phyloP scores from a whole-genome alignment of 2,888 invertebrate genomes.

The Drosophila villosipedis region DNA sequence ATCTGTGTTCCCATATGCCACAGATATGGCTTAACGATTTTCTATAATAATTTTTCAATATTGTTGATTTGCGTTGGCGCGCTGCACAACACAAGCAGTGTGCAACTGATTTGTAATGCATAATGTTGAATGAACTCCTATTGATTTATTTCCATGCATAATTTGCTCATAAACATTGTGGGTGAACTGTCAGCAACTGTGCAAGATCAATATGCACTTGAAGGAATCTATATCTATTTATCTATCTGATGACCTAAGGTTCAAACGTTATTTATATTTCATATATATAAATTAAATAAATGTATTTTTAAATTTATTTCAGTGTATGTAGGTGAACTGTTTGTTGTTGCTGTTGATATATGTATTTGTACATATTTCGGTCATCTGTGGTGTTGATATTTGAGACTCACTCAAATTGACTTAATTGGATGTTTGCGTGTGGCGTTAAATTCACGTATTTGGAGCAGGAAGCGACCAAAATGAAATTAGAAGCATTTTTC shows the following conservation, averaged over 20 bases:
- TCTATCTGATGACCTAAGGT: not conserved
- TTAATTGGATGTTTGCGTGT: slow-evolving; percentile 72
- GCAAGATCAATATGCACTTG: slow-evolving; percentile 49
- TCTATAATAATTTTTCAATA: slow-evolving; percentile 76
- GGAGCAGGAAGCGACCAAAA: slow-evolving; percentile 74
- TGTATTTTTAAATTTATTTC: not conserved
- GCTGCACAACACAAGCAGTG: slow-evolving; percentile 27
- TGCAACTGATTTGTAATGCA: slow-evolving; percentile 63
- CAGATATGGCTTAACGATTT: slow-evolving; percentile 61
- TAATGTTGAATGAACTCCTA: slow-evolving; percentile 56
- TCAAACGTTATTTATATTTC: not conserved
- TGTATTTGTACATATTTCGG: slow-evolving; percentile 2
- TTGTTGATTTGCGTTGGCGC: slow-evolving; percentile 63
- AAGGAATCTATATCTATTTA: slow-evolving; percentile 17
- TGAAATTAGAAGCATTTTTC: slow-evolving; percentile 54
- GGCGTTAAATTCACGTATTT: slow-evolving; percentile 67
- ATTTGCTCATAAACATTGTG: slow-evolving; percentile 60
- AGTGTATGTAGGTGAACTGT: slow-evolving; percentile 14
- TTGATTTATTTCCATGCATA: slow-evolving; percentile 77
- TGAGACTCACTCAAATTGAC: slow-evolving; percentile 43
- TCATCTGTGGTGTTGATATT: slow-evolving; percentile 17
- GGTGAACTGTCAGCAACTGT: slow-evolving; percentile 70
- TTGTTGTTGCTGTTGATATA: slow-evolving; percentile 8
- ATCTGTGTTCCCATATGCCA: slow-evolving; percentile 45
- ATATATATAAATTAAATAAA: not conserved